Evolutionary conservation across 1,140 invertebrate genomes (phyloP), one percentile per base, ranked within the genome.

Genomic region (Lasaia peninsularis): DNA sequence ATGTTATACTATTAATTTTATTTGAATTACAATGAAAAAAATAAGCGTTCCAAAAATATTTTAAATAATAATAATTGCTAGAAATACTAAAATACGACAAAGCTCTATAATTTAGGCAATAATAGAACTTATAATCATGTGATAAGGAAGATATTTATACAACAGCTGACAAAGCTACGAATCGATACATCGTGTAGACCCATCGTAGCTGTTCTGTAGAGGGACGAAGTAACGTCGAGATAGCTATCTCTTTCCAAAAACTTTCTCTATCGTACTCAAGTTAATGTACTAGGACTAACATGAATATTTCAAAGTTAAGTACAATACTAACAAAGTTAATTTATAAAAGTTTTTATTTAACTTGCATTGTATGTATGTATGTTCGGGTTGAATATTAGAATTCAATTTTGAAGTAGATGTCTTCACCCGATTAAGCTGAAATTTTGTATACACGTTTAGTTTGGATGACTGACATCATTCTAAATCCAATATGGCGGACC

Each of bases 131-230:
- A 21, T 48, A 3, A 7, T 0, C 5, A 48, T 7, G 11, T 8
- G 0, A 24, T 24, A 48, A 20, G 20, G 18, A 48, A 11, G n/a
- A n/a, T 7, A 18, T 53, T 53, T 32, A 14, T 11, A 53, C 18
- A 31, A 7, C n/a, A 12, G 16, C 2, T 11, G 4, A 20, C 8
- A 5, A 0, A 24, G 51, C 67, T 67, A 60, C 61, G 51, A 72
- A 73, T 76, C 73, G 56, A 76, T 76, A 70, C 44, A 48, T 5
- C 11, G 44, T 62, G 71, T 72, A 71, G 63, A 64, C 51, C 60
- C 55, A 34, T 16, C 70, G 75, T 76, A 78, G 69, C 68, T 34
- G 54, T 62, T 48, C 44, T 16, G 44, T 56, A 63, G 65, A 64
- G 69, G 67, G 66, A 62, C 52, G 52, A 28, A 53, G 32, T 53